Evolutionary conservation across 2,888 invertebrate species (phyloP).

Genomic region (Brachycybe producta): DNA sequence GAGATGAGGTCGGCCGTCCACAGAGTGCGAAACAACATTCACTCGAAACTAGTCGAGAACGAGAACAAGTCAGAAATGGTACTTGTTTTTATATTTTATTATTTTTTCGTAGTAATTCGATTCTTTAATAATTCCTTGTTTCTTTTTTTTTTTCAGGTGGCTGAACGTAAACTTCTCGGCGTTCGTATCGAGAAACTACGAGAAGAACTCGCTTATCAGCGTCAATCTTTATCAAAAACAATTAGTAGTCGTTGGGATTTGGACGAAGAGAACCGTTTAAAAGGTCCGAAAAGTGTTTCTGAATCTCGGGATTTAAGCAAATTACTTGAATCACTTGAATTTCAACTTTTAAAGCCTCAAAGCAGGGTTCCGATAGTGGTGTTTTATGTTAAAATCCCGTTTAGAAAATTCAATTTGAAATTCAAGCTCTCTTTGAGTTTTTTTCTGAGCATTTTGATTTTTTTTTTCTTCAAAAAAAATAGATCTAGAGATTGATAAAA

Average conservation of each 20-base stretch:
- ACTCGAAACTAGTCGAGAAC: conserved; percentile 26
- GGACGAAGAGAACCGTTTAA: too few species aligned
- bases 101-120: too few species aligned
- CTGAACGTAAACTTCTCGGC: conserved; percentile 28
- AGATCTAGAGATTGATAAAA: conserved; percentile 53
- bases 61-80: conserved; percentile 21
- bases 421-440: background rate
- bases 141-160: conserved; percentile 18
- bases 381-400: too few species aligned
- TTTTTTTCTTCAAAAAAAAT: background rate
- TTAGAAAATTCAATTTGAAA: too few species aligned
- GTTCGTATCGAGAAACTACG: conserved; percentile 29
- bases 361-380: too few species aligned
- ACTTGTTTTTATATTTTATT: background rate
- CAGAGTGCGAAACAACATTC: conserved; percentile 29
- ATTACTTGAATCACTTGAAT: too few species aligned
- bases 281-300: too few species aligned
- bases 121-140: background rate
- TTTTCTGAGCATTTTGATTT: background rate
- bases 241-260: background rate
- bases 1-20: conserved; percentile 33
- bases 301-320: too few species aligned
- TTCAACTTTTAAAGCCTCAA: too few species aligned
- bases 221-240: background rate
- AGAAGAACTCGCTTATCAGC: conserved; percentile 29